Percentiles rank a stretch among this genome's conserved stretches.
phyloP scores from a whole-genome alignment of 2,888 invertebrate genomes.

The Thera obeliscata region DNA sequence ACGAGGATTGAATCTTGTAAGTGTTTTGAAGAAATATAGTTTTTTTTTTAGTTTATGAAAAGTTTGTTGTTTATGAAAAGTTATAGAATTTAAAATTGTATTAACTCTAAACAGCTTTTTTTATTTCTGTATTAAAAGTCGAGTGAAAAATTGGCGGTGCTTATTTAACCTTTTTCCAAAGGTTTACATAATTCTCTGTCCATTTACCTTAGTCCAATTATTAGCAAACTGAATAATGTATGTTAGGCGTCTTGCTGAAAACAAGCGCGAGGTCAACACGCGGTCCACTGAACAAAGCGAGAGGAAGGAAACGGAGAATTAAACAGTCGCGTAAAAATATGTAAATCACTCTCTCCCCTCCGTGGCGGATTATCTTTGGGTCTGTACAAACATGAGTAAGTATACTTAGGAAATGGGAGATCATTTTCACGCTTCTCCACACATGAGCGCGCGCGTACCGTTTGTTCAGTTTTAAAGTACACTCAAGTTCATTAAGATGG shows the following conservation, averaged over 20 bases:
- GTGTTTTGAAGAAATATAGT: constrained; percentile 8
- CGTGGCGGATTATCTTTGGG: constrained; percentile 32
- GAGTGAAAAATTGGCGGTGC: background rate
- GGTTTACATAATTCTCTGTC: constrained; percentile 1
- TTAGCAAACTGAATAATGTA: constrained; percentile 42
- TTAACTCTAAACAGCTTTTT: no score
- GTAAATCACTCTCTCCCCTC: constrained; percentile 37
- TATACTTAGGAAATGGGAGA: constrained; percentile 21
- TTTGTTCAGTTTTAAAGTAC: background rate
- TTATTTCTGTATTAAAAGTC: no score
- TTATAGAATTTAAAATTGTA: background rate
- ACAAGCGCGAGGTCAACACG: constrained; percentile 47
- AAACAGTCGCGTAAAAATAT: constrained; percentile 39
- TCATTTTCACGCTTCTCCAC: constrained; percentile 12
- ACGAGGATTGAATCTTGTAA: constrained; percentile 38
- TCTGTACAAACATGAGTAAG: constrained; percentile 25
- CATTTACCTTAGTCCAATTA: constrained; percentile 27
- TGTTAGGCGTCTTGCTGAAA: constrained; percentile 40
- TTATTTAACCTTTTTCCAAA: background rate
- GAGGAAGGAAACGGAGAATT: constrained; percentile 39
- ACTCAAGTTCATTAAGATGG: no score
- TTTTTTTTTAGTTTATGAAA: background rate
- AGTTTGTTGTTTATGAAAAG: background rate
- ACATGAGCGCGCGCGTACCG: background rate
- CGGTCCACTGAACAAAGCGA: constrained; percentile 25